Evolutionary conservation across 2,888 invertebrate species (phyloP).

Genomic region (Clunio marinus): DNA sequence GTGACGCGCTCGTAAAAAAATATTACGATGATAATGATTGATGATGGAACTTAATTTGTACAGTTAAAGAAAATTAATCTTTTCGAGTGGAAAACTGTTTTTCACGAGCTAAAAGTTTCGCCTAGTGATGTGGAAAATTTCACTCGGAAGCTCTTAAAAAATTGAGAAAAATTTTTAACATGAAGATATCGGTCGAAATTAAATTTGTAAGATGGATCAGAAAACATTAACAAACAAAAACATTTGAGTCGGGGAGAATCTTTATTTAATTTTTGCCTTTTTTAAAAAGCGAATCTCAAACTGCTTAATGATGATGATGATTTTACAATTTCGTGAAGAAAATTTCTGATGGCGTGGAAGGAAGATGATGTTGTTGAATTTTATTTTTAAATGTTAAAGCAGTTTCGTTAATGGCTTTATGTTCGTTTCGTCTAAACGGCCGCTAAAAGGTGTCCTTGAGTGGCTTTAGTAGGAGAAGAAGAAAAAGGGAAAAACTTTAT

Average conservation of each 20-base stretch:
- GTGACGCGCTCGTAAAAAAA: conserved; percentile 21
- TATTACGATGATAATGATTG: conserved; percentile 37
- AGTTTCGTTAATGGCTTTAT: conserved; percentile 22
- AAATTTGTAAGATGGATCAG: conserved; percentile 6
- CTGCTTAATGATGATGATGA: conserved; percentile 36
- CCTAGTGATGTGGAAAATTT: conserved; percentile 20
- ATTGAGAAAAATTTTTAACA: no score
- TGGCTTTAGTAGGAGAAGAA: neutral
- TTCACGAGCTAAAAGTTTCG: neutral
- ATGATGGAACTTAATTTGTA: conserved; percentile 37
- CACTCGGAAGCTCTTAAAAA: no score
- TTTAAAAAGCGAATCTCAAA: neutral
- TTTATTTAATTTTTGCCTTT: neutral
- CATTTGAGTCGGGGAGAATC: no score
- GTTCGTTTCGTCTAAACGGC: neutral
- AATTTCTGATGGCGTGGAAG: neutral
- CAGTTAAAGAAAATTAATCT: conserved; percentile 37
- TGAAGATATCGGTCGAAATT: no score
- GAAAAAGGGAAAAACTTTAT: neutral
- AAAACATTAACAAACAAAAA: neutral
- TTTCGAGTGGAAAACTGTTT: conserved; percentile 34
- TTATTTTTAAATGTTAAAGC: conserved; percentile 3
- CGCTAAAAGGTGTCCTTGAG: conserved; percentile 31
- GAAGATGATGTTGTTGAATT: conserved; percentile 23
- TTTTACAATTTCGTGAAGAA: conserved; percentile 15